A percentile compares a stretch with the other conserved stretches of the same genome.
Evolutionary conservation across 2,113 vertebrate species (phyloP).

Genomic region (Epinephelus moara): DNA sequence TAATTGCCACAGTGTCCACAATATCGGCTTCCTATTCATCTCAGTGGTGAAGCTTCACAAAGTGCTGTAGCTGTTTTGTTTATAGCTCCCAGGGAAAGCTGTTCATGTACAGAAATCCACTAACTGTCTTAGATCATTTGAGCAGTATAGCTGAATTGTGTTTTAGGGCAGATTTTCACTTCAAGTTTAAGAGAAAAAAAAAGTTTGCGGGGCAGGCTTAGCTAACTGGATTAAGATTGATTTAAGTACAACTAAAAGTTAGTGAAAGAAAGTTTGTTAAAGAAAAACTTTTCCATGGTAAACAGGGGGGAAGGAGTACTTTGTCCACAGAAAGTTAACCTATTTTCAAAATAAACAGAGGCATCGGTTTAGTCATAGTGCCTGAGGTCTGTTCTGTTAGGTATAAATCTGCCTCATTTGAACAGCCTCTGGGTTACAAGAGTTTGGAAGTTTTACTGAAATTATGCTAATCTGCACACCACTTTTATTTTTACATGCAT

Average conservation of each 20-base stretch:
- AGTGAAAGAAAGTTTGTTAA: slow-evolving; percentile 56
- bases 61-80: slow-evolving; percentile 44
- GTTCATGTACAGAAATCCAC: slow-evolving; percentile 38
- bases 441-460: slow-evolving; percentile 52
- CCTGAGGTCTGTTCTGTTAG: slow-evolving; percentile 66
- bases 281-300: slow-evolving; percentile 34
- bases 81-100: slow-evolving; percentile 39
- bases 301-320: slow-evolving; percentile 39
- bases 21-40: slow-evolving; percentile 36
- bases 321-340: slow-evolving; percentile 57
- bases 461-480: slow-evolving; percentile 62
- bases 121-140: slow-evolving; percentile 57
- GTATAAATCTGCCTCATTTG: slow-evolving; percentile 46
- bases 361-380: slow-evolving; percentile 58
- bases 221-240: slow-evolving; percentile 73
- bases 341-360: slow-evolving; percentile 59
- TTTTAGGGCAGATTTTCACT: slow-evolving; percentile 60
- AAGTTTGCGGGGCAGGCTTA: slow-evolving; percentile 66
- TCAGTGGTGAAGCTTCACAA: slow-evolving; percentile 21
- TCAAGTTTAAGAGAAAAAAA: slow-evolving; percentile 7
- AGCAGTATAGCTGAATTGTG: slow-evolving; percentile 53
- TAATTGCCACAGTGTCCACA: slow-evolving; percentile 30
- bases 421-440: slow-evolving; percentile 52
- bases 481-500: slow-evolving; percentile 58
- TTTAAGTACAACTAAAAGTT: slow-evolving; percentile 57